A percentile compares a stretch with the other conserved stretches of the same genome.
Evolutionary conservation across 2,113 vertebrate genomes (phyloP).

Genomic region (Ellobius talpinus): DNA sequence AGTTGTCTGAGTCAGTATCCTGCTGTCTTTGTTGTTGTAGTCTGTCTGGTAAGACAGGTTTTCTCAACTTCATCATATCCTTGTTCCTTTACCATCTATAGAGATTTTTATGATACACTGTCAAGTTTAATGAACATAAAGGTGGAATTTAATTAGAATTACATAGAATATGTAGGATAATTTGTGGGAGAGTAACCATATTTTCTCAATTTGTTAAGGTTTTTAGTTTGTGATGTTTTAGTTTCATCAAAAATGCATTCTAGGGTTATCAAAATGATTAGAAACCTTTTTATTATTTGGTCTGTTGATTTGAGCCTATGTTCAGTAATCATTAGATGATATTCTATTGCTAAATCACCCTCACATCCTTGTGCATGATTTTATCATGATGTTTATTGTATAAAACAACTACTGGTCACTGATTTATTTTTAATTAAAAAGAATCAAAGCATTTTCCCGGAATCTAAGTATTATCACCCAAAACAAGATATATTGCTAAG

Average conservation of each 20-base stretch:
- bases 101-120: background rate
- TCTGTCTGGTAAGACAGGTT: background rate
- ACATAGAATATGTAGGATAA: background rate
- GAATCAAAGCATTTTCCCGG: background rate
- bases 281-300: background rate
- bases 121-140: background rate
- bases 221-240: background rate
- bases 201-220: background rate
- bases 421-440: background rate
- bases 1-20: background rate
- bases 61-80: background rate
- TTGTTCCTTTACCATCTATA: background rate
- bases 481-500: background rate
- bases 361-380: background rate
- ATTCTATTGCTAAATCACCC: background rate
- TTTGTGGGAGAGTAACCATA: background rate
- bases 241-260: background rate
- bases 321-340: background rate
- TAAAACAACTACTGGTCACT: background rate
- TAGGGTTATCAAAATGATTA: background rate
- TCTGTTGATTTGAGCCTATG: background rate
- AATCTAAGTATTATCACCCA: background rate
- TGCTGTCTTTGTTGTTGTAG: background rate
- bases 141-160: background rate
- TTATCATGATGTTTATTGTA: background rate